Evolutionary conservation across 2,888 invertebrate genomes (phyloP).

Genomic region (Drosophila neonasuta): DNA sequence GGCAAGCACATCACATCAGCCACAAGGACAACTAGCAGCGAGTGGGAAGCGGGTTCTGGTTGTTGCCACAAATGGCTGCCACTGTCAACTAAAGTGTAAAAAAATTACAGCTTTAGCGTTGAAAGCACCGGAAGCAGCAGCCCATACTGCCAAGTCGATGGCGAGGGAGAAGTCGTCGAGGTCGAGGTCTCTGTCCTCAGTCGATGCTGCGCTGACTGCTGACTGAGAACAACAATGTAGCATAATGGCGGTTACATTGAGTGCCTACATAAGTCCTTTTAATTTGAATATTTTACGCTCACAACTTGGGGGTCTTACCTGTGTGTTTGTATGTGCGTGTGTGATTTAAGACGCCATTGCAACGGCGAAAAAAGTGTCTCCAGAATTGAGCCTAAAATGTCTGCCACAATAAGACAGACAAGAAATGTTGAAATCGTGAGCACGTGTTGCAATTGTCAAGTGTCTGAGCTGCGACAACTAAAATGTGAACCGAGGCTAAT

Average conservation of each 20-base stretch:
- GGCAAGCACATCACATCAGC: conserved; percentile 25
- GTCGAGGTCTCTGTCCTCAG: conserved; percentile 25
- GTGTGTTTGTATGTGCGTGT: conserved; percentile 19
- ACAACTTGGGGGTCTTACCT: conserved; percentile 39
- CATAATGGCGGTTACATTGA: conserved; percentile 74
- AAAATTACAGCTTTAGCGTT: conserved; percentile 65
- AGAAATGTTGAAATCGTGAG: conserved; percentile 45
- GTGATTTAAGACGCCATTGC: conserved; percentile 49
- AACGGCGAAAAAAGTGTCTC: conserved; percentile 39
- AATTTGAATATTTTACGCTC: conserved; percentile 78
- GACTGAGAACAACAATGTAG: conserved; percentile 66
- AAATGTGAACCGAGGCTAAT: conserved; percentile 24
- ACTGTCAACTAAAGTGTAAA: conserved; percentile 74
- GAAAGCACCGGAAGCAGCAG: conserved; percentile 65
- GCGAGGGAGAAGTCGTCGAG: conserved; percentile 47
- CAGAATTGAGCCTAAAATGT: conserved; percentile 47
- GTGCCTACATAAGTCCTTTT: conserved; percentile 80
- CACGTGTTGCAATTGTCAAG: conserved; percentile 74
- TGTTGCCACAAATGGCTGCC: conserved; percentile 67
- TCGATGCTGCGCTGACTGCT: not conserved
- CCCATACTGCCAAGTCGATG: conserved; percentile 35
- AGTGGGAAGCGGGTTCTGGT: conserved; percentile 31
- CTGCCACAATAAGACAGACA: conserved; percentile 25
- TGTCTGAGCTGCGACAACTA: conserved; percentile 37
- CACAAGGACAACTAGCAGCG: conserved; percentile 34